These are phyloP conservation scores for Rhincodon typus DNA, from an alignment of 2,797 vertebrate genomes.

Conservation along the genomic window DNA sequence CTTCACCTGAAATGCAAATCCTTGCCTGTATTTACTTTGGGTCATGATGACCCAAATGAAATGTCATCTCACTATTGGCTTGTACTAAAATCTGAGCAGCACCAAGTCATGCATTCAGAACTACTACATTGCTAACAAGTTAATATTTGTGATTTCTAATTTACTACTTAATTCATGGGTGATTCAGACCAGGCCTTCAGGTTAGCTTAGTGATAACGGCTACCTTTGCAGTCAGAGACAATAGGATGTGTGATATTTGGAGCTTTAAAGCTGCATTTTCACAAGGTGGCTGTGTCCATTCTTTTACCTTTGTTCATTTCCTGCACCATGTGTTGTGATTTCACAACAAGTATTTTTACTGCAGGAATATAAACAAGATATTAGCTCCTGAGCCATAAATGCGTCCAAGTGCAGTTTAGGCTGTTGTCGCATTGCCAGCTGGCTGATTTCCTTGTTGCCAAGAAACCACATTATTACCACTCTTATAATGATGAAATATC, in stretches of 20 bases:
- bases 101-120: not conserved
- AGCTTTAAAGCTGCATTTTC: not conserved
- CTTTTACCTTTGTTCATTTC: not conserved
- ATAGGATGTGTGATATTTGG: not conserved
- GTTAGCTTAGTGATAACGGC: not conserved
- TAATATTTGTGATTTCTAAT: not conserved
- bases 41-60: constrained; percentile 11
- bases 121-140: not conserved
- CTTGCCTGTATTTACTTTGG: not conserved
- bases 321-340: not conserved
- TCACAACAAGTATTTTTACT: not conserved
- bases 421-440: not conserved
- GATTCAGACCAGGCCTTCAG: not conserved
- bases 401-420: not conserved
- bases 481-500: not conserved
- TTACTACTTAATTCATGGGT: not conserved
- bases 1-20: too few relatives aligned
- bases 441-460: not conserved
- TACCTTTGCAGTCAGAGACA: not conserved
- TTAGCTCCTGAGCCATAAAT: not conserved
- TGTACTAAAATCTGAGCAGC: not conserved
- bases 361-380: not conserved
- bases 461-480: not conserved
- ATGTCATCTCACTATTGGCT: not conserved
- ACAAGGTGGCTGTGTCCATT: not conserved